Base-by-base conservation (phyloP, 2,888 invertebrate species). In the Cybosia mesomella region DNA sequence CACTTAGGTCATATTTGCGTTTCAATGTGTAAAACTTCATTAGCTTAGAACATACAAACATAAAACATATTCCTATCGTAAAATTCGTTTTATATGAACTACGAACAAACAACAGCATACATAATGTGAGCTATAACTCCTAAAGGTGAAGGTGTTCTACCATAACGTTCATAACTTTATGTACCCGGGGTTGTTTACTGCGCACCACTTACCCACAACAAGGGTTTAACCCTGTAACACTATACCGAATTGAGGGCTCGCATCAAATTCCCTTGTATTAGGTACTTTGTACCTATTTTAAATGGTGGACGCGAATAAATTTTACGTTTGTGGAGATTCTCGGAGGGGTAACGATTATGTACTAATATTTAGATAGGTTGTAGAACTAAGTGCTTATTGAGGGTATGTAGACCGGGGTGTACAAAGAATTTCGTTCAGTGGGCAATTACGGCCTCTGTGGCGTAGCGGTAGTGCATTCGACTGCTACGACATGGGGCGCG, bases 231-330 rank as follows among this genome's bases (percentile, higher is more conserved):
- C 39, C 55, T 59, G 59, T 67, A 70, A 71, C 55, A 36, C 28
- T 63, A 57, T 59, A 58, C 58, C 54, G 59, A 53, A 80, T 68
- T 68, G 70, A 66, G 53, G 61, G 13, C 67, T 63, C 62, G 66
- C 67, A 70, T 64, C 59, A 64, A 57, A 43, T 22, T 58, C 65
- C 49, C 36, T 22, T 36, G 58, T 62, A 54, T 39, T n/a, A 59
- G 36, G 28, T 36, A 43, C 58, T 36, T 59, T 59, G 59, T 58
- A 28, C 28, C 28, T 28, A 32, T 59, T 39, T 59, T 39, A 39
- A 39, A 36, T 28, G 18, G 60, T 24, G 13, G 7, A 55, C 36
- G 24, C 21, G 7, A 58, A 54, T 21, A 28, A 53, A 28, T 61
- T 22, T 61, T 53, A 8, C n/a, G 39, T 49, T 62, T 53, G 53